Percentiles rank a stretch among this genome's conserved stretches.
Conservation (phyloP, 2,797 vertebrate genomes). For the Onychomys torridus region DNA sequence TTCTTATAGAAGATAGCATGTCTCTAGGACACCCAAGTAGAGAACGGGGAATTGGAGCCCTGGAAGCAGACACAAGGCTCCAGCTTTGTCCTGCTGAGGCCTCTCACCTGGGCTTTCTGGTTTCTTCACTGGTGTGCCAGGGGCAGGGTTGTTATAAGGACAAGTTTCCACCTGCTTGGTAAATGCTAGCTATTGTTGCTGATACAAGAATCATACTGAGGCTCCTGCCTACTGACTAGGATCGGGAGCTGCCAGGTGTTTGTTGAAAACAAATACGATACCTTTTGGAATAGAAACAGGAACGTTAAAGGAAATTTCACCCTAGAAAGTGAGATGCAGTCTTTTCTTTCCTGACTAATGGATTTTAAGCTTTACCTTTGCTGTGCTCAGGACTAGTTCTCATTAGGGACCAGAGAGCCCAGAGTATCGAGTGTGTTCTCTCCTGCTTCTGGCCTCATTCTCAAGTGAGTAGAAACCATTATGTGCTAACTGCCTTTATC, state of each 20-base stretch:
- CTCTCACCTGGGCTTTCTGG: not conserved
- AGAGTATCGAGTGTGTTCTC: not conserved
- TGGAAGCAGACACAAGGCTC: not conserved
- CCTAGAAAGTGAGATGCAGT: not conserved
- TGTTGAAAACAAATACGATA: not conserved
- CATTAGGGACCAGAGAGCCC: not conserved
- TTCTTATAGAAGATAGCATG: conserved; percentile 4
- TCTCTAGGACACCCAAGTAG: not conserved
- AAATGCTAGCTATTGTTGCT: not conserved
- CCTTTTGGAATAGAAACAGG: not conserved
- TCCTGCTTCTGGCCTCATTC: conserved; percentile 1
- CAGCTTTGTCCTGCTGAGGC: conserved; percentile 4
- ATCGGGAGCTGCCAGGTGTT: not conserved
- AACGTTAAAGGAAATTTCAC: conserved; percentile 15
- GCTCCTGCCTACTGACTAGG: not conserved
- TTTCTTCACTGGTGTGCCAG: not conserved
- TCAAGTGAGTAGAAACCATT: not conserved
- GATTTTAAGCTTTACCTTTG: conserved; percentile 10
- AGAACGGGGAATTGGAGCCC: not conserved
- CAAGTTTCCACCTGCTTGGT: not conserved
- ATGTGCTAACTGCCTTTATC: not conserved
- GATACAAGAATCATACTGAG: not conserved
- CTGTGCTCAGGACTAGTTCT: not conserved
- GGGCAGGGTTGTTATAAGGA: not conserved
- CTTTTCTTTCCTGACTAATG: not conserved